phyloP scores from a whole-genome alignment of 2,797 vertebrate genomes.

The Choloepus didactylus region DNA sequence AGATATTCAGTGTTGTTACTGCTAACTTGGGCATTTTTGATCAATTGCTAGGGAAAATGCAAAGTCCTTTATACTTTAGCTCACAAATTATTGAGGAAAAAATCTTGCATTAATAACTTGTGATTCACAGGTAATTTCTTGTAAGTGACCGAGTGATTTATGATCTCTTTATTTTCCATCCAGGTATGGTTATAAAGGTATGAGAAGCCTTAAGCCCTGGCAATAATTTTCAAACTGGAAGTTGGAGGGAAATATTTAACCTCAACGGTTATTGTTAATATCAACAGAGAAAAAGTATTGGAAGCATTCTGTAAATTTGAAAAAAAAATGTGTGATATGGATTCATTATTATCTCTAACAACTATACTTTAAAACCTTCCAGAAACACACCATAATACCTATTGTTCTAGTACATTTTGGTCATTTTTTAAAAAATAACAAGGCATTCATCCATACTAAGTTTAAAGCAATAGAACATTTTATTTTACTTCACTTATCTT shows the following conservation, averaged over 20 bases:
- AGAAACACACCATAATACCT: background rate
- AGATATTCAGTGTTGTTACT: background rate
- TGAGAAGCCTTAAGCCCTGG: background rate
- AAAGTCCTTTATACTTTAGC: background rate
- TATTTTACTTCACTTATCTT: no score
- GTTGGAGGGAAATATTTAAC: background rate
- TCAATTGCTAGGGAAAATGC: conserved; percentile 14
- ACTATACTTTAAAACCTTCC: background rate
- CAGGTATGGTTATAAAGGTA: background rate
- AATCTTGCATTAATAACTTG: background rate
- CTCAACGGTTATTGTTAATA: background rate
- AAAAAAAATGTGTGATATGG: background rate
- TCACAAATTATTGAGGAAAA: conserved; percentile 43
- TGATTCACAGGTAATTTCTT: conserved; percentile 36
- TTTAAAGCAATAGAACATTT: background rate
- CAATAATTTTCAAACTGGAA: background rate
- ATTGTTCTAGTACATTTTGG: background rate
- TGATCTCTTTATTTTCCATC: conserved; percentile 26
- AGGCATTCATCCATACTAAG: background rate
- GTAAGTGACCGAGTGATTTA: background rate
- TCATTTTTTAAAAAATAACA: background rate
- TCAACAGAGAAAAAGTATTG: background rate
- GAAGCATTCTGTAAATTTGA: background rate
- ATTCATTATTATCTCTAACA: background rate
- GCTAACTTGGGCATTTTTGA: background rate